Conservation (phyloP, 1,140 invertebrate genomes). For the Limonius californicus region DNA sequence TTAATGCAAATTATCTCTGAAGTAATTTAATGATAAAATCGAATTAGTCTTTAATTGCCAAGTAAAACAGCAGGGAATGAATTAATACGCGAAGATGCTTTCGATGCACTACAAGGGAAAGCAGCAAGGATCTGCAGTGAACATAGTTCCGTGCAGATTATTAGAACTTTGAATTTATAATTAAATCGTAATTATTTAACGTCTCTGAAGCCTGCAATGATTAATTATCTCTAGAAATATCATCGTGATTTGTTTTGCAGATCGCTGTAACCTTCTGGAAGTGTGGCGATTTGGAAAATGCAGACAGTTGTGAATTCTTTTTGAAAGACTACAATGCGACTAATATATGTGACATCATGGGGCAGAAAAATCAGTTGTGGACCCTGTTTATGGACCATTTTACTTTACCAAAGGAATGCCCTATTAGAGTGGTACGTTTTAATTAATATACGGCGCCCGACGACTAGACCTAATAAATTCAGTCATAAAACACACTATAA, state of each 20-base stretch:
- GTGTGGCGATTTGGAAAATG: slow-evolving; percentile 34
- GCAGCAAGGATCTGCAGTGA: too few species aligned
- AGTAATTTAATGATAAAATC: too few species aligned
- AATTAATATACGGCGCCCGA: too few species aligned
- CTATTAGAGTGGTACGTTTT: slow-evolving; percentile 35
- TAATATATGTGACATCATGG: slow-evolving; percentile 31
- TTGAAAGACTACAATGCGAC: slow-evolving; percentile 32
- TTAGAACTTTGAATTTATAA: neutral
- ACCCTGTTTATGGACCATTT: slow-evolving; percentile 29
- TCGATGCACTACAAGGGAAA: too few species aligned
- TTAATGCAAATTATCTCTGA: too few species aligned
- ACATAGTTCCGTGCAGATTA: neutral
- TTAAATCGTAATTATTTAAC: neutral
- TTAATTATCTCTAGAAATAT: slow-evolving; percentile 27
- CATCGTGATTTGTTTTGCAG: slow-evolving; percentile 16
- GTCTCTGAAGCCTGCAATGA: slow-evolving; percentile 25
- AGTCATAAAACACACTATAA: too few species aligned
- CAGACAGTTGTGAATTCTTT: slow-evolving; percentile 36
- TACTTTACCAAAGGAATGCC: slow-evolving; percentile 26
- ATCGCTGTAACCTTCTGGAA: slow-evolving; percentile 32
- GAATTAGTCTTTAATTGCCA: too few species aligned
- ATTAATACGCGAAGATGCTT: too few species aligned
- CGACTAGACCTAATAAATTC: too few species aligned
- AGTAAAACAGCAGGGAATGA: too few species aligned
- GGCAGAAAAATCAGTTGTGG: slow-evolving; percentile 32